Conservation (phyloP, 64 coral and sea anemone species). For the Montipora foliosa region DNA sequence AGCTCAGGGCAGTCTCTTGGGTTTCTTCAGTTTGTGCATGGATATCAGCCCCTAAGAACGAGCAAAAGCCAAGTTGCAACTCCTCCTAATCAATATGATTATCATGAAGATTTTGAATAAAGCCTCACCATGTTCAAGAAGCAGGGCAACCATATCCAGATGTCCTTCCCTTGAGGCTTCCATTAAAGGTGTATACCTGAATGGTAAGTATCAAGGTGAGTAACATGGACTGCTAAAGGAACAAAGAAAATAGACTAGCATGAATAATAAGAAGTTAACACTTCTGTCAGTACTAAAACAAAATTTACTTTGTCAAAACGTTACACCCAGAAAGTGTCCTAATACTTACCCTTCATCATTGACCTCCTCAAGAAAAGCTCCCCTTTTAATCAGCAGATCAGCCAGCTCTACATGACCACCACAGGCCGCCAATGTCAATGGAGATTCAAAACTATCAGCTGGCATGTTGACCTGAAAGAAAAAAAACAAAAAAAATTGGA, state of each 20-base stretch:
- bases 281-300: no score
- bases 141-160: constrained; percentile 94
- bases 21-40: constrained; percentile 99
- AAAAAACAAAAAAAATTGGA: constrained; percentile 1
- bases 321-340: no score
- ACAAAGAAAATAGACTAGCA: neutral
- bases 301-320: no score
- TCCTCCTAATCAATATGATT: neutral
- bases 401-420: constrained; percentile 99
- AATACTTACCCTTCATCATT: constrained; percentile 98
- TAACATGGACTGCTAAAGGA: neutral
- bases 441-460: constrained; percentile 99
- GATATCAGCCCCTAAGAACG: constrained; percentile 85
- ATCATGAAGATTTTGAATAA: neutral
- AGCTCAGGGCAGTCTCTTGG: constrained; percentile 93
- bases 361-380: constrained; percentile 96
- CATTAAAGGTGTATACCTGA: constrained; percentile 97
- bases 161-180: constrained; percentile 97
- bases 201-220: neutral
- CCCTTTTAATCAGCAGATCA: constrained; percentile 91
- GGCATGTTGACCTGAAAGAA: constrained; percentile 95
- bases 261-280: neutral
- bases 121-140: constrained; percentile 84
- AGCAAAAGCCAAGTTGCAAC: neutral
- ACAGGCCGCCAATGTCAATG: constrained; percentile 95